Percentiles rank a stretch among this genome's conserved stretches.
These are phyloP conservation scores for Ceryle rudis DNA, from an alignment of 2,797 vertebrate genomes.

Conservation along the genomic window DNA sequence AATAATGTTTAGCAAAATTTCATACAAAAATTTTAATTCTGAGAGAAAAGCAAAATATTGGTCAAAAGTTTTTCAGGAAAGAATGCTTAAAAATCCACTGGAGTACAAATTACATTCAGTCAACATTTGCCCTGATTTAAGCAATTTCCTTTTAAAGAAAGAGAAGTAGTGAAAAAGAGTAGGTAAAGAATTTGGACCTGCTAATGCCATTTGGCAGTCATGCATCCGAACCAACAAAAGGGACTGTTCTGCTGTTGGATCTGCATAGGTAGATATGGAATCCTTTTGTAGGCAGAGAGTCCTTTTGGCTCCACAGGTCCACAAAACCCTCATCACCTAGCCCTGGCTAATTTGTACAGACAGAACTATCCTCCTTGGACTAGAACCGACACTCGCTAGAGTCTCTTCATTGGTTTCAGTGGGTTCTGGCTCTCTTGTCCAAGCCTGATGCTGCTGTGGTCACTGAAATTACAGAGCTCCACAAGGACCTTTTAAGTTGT, in stretches of 20 bases:
- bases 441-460: background rate
- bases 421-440: background rate
- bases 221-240: background rate
- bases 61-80: constrained; percentile 9
- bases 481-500: background rate
- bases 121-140: background rate
- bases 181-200: background rate
- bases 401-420: background rate
- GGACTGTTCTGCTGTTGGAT: background rate
- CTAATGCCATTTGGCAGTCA: background rate
- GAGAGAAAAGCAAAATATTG: constrained; percentile 21
- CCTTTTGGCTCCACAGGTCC: background rate
- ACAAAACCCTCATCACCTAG: background rate
- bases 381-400: background rate
- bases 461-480: background rate
- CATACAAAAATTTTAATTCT: background rate
- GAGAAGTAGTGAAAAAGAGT: background rate
- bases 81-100: background rate
- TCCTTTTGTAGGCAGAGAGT: background rate
- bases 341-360: background rate
- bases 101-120: background rate
- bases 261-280: background rate
- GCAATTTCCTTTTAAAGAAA: constrained; percentile 21
- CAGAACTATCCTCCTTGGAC: background rate
- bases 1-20: background rate